Evolutionary conservation across 2,888 invertebrate genomes (phyloP), one percentile per base, ranked within the genome.

Genomic region (Pseudoips prasinana): DNA sequence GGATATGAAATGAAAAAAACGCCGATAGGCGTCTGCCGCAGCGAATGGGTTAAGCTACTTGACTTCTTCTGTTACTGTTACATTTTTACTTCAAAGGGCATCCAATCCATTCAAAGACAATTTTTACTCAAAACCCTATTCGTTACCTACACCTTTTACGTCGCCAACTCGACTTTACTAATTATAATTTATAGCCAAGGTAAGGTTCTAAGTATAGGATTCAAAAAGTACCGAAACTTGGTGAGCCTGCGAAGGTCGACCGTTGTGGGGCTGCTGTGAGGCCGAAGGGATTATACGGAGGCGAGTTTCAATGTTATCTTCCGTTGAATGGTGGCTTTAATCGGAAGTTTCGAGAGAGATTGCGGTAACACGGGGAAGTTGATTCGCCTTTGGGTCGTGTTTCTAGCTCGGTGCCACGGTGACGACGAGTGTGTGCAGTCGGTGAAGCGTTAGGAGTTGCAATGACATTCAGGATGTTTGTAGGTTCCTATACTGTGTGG

Each of bases 211-310:
- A 87, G 68, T 79, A 86, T 76, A 86, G 86, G 85, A 84, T 84
- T 77, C 56, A 87, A 87, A 86, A 75, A 82, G 83, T 88, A 88
- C 87, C 87, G 83, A 86, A 73, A 82, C 71, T 76, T 83, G 85
- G 74, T 84, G 86, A 77, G 86, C 80, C 75, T 75, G 75, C 67
- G 74, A 62, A 63, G 73, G 79, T 75, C 58, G 82, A 73, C 74
- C 80, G 80, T 67, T 73, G 83, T 74, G 67, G 67, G 78, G 75
- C 79, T 78, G 85, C 82, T 70, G 76, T 82, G 81, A 75, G 75
- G 83, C 84, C 79, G 79, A 71, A 76, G 81, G 81, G 71, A 74
- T 71, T 69, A 68, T 54, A 75, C 73, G 69, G 56, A 65, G 58
- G 39, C 57, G 66, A 64, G 64, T 73, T 74, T 73, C 74, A 71